Evolutionary conservation across 1,140 invertebrate species (phyloP), one percentile per base, ranked within the genome.

Genomic region (Trichoplusia ni): DNA sequence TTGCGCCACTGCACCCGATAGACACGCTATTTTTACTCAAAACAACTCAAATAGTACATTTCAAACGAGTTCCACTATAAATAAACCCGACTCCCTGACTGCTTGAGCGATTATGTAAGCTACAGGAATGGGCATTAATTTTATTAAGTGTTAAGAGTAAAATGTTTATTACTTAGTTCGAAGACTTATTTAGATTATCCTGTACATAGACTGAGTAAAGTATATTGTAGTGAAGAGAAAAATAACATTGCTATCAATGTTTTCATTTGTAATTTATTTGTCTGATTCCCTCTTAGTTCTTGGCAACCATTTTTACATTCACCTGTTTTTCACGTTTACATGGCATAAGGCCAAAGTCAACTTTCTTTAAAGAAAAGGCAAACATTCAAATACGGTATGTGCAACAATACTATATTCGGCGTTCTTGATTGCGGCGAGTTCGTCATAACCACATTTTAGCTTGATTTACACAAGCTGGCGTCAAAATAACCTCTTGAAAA

Each of bases 21-120:
- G 8, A 13, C 35, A 56, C 18, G 51, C 31, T 35, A 21, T 53
- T 53, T 53, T 53, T 53, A 53, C 47, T 53, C n/a, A 19, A 37
- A 53, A 23, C 40, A 16, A 35, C 31, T 35, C 9, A 33, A 21
- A 53, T 35, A 8, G 7, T n/a, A 27, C 11, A 44, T 21, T 44
- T 44, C 1, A 44, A 47, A 35, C 29, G 4, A 13, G 47, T 53
- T 53, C 27, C 6, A 21, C 18, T 53, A 53, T 53, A 21, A 35
- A 53, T 37, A 47, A 18, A 6, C 13, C 11, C 2, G 9, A 44
- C n/a, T 11, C 8, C 11, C 35, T 37, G 9, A 25, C 23, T 27
- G 29, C 11, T 14, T 29, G 13, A 3, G n/a, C 44, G 16, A 47
- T 47, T 11, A 29, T 27, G 44, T 23, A 44, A 44, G 19, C 18